Evolutionary conservation across 1,140 invertebrate genomes (phyloP), one percentile per base, ranked within the genome.

Genomic region (Gryon sp.): DNA sequence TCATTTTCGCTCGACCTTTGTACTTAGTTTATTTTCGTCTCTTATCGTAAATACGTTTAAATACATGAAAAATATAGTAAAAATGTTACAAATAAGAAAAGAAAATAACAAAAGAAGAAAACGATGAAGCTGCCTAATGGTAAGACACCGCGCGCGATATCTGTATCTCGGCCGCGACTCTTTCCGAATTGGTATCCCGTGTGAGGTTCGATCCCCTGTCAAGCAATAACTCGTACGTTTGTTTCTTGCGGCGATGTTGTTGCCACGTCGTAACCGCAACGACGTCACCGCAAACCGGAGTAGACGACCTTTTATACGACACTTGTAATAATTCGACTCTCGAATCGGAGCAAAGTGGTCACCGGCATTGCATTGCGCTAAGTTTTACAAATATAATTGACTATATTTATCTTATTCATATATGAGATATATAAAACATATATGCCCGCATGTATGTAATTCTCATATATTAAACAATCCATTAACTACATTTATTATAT

Each of bases 251-350:
- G 19, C 2, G 48, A 62, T 19, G 7, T 68, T 12, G 66, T 46
- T 66, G 53, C 26, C 8, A 15, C 36, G 60, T 66, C 22, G 19
- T 16, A 53, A 26, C 7, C 20, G 62, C 36, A 76, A 63, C 65
- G 12, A 62, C 40, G 45, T 76, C 9, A 9, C 26, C 32, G 43
- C 40, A 7, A 41, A 5, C 12, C 32, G 20, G 28, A 30, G 55
- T 69, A 69, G 41, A 73, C 75, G 75, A 73, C 63, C 62, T 78
- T 78, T 78, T 78, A 63, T 78, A 78, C 57, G 40, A 78, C 45
- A 65, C 65, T 65, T 68, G 46, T 68, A 72, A 68, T 77, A 72
- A 72, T 72, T 77, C 68, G 40, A 77, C 28, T 60, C 30, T 52
- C 45, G 41, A 12, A 77, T 66, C 63, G 62, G 68, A 73, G 76